Evolutionary conservation across 2,113 vertebrate species (phyloP).

Genomic region (Spilogale gracilis): DNA sequence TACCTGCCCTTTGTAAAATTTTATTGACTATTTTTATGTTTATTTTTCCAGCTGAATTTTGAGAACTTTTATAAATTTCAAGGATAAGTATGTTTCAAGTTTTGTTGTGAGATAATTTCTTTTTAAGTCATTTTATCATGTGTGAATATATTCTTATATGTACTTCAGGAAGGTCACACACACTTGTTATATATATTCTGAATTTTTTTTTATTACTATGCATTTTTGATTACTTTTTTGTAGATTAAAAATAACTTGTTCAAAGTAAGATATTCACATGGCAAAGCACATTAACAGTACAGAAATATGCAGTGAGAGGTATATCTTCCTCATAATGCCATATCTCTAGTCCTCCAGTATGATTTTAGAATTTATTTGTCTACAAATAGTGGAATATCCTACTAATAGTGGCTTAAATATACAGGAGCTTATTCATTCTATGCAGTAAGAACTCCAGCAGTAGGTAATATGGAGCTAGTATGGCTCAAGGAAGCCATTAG

Average conservation of each 20-base stretch:
- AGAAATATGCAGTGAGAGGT: neutral
- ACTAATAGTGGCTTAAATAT: neutral
- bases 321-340: neutral
- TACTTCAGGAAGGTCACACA: neutral
- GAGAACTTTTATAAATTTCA: neutral
- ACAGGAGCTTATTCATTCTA: neutral
- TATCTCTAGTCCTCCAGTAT: neutral
- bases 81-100: neutral
- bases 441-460: neutral
- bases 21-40: neutral
- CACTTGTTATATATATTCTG: neutral
- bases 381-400: neutral
- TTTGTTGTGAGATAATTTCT: neutral
- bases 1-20: neutral
- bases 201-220: neutral
- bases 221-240: constrained; percentile 9
- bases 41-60: neutral
- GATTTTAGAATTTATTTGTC: constrained; percentile 2
- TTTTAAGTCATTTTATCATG: neutral
- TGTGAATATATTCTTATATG: neutral
- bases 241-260: neutral
- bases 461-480: neutral
- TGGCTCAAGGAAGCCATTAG: neutral
- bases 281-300: neutral
- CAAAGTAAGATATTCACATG: neutral